Percentiles rank a stretch among this genome's conserved stretches.
phyloP scores from a whole-genome alignment of 2,888 invertebrate species.

The Acanthosepion pharaonis region DNA sequence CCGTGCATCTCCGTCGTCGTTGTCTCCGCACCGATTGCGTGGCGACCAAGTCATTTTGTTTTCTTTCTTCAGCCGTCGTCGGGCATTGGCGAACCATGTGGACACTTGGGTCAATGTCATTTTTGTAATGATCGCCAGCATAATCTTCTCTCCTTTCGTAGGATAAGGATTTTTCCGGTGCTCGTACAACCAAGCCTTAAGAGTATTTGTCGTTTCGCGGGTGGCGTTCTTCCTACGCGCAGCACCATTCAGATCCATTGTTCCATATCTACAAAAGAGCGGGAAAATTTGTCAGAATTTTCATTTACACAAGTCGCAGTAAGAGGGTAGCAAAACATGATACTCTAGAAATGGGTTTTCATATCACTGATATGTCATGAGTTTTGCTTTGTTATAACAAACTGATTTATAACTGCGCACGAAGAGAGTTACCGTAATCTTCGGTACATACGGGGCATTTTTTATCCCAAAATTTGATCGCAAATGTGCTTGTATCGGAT shows the following conservation, averaged over 20 bases:
- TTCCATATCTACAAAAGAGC: constrained; percentile 62
- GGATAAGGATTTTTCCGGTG: constrained; percentile 97
- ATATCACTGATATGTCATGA: too few relatives aligned
- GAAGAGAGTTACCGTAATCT: too few relatives aligned
- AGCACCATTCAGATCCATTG: constrained; percentile 82
- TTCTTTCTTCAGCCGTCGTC: constrained; percentile 93
- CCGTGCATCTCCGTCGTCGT: constrained; percentile 75
- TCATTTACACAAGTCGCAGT: too few relatives aligned
- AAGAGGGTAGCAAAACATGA: too few relatives aligned
- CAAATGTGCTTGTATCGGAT: too few relatives aligned
- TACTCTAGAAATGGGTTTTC: too few relatives aligned
- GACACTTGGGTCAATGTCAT: constrained; percentile 93
- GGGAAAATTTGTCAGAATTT: background rate
- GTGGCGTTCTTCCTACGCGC: constrained; percentile 98
- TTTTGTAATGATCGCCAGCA: constrained; percentile 95
- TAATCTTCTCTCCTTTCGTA: constrained; percentile 95
- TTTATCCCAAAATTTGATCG: too few relatives aligned
- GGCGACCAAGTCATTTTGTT: constrained; percentile 99
- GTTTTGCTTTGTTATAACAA: too few relatives aligned
- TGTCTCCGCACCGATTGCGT: constrained; percentile 79
- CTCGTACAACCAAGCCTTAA: constrained; percentile 97
- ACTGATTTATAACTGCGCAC: too few relatives aligned
- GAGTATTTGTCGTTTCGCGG: constrained; percentile 94
- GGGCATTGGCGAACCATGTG: constrained; percentile 97
- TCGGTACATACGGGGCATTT: too few relatives aligned